A percentile compares a stretch with the other conserved stretches of the same genome.
Evolutionary conservation across 2,888 invertebrate genomes (phyloP).

Genomic region (Pyrgus malvae): DNA sequence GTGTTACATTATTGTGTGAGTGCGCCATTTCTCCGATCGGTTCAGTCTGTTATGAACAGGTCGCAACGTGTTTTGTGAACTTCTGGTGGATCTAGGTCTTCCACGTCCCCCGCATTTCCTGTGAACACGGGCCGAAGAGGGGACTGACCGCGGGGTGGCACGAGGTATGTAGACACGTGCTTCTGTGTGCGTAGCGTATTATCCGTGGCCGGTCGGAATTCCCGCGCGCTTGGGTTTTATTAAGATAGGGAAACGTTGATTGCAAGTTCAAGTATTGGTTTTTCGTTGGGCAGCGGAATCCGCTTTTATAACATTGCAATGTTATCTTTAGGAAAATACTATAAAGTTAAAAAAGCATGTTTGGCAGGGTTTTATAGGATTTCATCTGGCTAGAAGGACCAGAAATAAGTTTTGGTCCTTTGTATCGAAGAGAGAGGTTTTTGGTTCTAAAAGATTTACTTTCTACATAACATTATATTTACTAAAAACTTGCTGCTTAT

Average conservation of each 20-base stretch:
- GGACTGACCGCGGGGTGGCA: slow-evolving; percentile 34
- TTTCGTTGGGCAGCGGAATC: not conserved
- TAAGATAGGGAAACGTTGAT: slow-evolving; percentile 45
- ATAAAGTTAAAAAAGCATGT: not conserved
- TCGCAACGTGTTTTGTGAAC: slow-evolving; percentile 51
- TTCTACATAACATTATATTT: too few relatives aligned
- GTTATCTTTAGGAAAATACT: not conserved
- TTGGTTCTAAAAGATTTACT: too few relatives aligned
- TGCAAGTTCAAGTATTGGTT: not conserved
- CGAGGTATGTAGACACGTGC: slow-evolving; percentile 8
- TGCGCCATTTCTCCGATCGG: slow-evolving; percentile 42
- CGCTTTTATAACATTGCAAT: not conserved
- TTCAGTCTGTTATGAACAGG: slow-evolving; percentile 36
- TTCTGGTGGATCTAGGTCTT: slow-evolving; percentile 38
- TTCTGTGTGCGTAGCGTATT: slow-evolving; percentile 40
- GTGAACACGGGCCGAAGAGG: slow-evolving; percentile 36
- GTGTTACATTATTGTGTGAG: slow-evolving; percentile 40
- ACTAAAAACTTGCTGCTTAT: too few relatives aligned
- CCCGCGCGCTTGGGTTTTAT: slow-evolving; percentile 44
- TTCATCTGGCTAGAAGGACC: too few relatives aligned
- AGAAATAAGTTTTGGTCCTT: too few relatives aligned
- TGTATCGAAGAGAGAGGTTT: too few relatives aligned
- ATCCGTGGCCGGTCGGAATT: slow-evolving; percentile 43
- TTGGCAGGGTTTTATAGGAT: too few relatives aligned
- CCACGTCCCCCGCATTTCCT: slow-evolving; percentile 40